Evolutionary conservation across 2,888 invertebrate genomes (phyloP).

Genomic region (Oxystoma pomonae): DNA sequence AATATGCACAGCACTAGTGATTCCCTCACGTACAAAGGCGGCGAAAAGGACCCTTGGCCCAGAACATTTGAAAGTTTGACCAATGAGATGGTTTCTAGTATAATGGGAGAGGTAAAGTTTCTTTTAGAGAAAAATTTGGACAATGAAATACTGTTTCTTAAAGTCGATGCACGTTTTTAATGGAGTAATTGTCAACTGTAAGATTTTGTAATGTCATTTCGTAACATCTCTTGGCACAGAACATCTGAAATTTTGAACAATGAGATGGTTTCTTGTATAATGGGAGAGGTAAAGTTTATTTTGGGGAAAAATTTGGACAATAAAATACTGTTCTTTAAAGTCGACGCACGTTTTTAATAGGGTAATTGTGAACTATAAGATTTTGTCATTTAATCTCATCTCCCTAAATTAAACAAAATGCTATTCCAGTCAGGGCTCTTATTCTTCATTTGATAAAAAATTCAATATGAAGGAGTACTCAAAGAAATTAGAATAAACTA

Average conservation of each 20-base stretch:
- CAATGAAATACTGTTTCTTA: conserved; percentile 19
- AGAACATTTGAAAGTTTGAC: conserved; percentile 49
- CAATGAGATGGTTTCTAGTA: conserved; percentile 51
- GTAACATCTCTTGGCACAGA: conserved; percentile 27
- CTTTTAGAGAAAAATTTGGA: conserved; percentile 42
- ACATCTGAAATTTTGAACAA: conserved; percentile 50
- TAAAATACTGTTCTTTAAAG: conserved; percentile 17
- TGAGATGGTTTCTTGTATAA: conserved; percentile 51
- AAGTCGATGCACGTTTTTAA: neutral
- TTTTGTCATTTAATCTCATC: no score
- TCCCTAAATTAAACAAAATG: no score
- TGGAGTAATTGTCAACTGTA: no score
- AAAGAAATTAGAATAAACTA: no score
- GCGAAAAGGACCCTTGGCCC: conserved; percentile 24
- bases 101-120: conserved; percentile 52
- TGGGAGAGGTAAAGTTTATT: conserved; percentile 51
- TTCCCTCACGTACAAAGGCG: conserved; percentile 31
- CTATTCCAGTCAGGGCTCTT: no score
- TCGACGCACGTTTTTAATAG: neutral
- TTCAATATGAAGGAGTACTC: no score
- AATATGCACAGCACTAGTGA: conserved; percentile 36
- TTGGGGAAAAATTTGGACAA: conserved; percentile 40
- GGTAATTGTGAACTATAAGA: no score
- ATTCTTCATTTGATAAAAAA: no score
- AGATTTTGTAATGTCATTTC: no score